phyloP scores from a whole-genome alignment of 2,888 invertebrate species.

The Arrhopalites spinosus region DNA sequence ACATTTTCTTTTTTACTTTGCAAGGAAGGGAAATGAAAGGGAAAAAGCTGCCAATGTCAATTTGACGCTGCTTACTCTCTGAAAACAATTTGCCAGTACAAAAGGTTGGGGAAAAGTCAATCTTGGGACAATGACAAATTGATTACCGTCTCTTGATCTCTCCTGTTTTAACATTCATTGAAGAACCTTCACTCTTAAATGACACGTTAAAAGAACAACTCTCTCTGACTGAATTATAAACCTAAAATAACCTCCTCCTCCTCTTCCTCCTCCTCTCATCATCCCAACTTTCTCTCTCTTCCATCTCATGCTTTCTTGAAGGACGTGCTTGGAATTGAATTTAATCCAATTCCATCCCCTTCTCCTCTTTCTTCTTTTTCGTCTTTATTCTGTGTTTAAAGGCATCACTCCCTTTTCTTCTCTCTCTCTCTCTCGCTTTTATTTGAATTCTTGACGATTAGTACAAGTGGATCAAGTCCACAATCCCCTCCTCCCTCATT shows the following conservation, averaged over 20 bases:
- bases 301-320: no score
- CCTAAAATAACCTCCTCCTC: not conserved
- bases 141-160: constrained; percentile 37
- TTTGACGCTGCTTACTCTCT: no score
- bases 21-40: no score
- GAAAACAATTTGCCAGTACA: no score
- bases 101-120: constrained; percentile 34
- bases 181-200: constrained; percentile 31
- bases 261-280: not conserved
- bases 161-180: constrained; percentile 43
- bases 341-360: not conserved
- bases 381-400: not conserved
- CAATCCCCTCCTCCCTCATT: no score
- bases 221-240: not conserved
- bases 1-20: no score
- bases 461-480: no score
- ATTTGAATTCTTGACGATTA: no score
- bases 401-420: not conserved
- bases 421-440: not conserved
- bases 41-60: no score
- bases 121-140: constrained; percentile 40
- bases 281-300: no score
- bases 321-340: constrained; percentile 10
- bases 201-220: constrained; percentile 36
- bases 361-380: no score